A percentile compares a stretch with the other conserved stretches of the same genome.
phyloP scores from a whole-genome alignment of 2,888 invertebrate genomes.

The Sarcophaga caerulescens region DNA sequence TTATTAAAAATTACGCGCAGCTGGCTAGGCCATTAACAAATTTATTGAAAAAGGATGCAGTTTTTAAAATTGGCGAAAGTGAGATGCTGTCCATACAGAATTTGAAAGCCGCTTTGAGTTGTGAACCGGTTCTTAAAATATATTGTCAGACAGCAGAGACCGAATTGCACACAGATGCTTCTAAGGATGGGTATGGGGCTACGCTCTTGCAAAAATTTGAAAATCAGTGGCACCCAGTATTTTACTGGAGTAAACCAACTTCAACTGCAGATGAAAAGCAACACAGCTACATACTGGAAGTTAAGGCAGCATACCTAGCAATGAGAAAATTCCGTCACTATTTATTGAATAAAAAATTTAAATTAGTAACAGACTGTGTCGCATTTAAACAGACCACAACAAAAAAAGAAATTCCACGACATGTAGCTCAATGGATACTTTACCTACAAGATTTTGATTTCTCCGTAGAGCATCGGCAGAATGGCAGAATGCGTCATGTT shows the following conservation, averaged over 20 bases:
- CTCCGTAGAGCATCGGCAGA: slow-evolving; percentile 66
- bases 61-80: slow-evolving; percentile 37
- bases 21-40: slow-evolving; percentile 3
- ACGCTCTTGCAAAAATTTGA: slow-evolving; percentile 44
- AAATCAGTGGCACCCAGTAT: too few species aligned
- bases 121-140: slow-evolving; percentile 48
- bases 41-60: not conserved
- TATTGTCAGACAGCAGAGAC: slow-evolving; percentile 51
- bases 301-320: too few species aligned
- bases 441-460: slow-evolving; percentile 69
- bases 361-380: slow-evolving; percentile 60
- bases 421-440: slow-evolving; percentile 69
- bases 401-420: slow-evolving; percentile 63
- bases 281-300: too few species aligned
- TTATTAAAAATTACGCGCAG: not conserved
- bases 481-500: slow-evolving; percentile 69
- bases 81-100: slow-evolving; percentile 34
- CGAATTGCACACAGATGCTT: slow-evolving; percentile 66
- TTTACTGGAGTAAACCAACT: too few species aligned
- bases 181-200: slow-evolving; percentile 60
- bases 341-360: slow-evolving; percentile 61
- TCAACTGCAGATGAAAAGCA: too few species aligned
- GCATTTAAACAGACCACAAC: slow-evolving; percentile 66
- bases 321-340: not conserved
- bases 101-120: slow-evolving; percentile 3